Evolutionary conservation across 2,888 invertebrate genomes (phyloP), one percentile per base, ranked within the genome.

Genomic region (Sphaeridia pumilis): DNA sequence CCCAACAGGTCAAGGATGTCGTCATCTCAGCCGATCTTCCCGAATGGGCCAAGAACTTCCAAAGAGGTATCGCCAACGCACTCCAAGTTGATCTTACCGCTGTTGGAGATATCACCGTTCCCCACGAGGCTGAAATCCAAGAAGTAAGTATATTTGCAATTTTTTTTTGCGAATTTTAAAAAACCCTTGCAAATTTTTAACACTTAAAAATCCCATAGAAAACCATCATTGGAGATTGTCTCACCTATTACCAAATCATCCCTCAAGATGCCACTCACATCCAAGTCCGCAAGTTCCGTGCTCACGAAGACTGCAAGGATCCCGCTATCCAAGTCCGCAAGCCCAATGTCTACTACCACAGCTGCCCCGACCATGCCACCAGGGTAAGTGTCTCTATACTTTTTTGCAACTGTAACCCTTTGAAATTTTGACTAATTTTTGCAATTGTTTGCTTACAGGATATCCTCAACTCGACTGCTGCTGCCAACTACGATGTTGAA

Each of bases 1-100:
- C n/a, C n/a, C n/a, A n/a, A 12, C 43, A 59, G 60, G 60, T 57
- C 47, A 54, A 55, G 46, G 62, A 60, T 47, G 50, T 60, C 42
- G 54, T 57, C 26, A 49, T 64, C 45, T 58, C 59, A 49, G 43
- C 43, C 36, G 47, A 59, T 34, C 49, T 61, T 48, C 62, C 62
- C 17, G 60, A 61, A 55, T 64, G 62, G 62, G 62, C 59, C 7
- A 57, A 58, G 26, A 64, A 64, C 54, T 59, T 64, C 52, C 58
- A 64, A 46, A 54, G 61, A 41, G 64, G 64, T 60, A 52, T 64
- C 52, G 64, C 64, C 28, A 44, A 57, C 44, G 54, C 55, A 46
- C 56, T 64, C 35, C 62, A 62, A 59, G 34, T 61, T 21, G 54
- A 61, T 50, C 46, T 61, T 21, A 26, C 56, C 31, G 42, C 56